Conservation (phyloP, 2,888 invertebrate genomes). For the Caenorhabditis sp. region DNA sequence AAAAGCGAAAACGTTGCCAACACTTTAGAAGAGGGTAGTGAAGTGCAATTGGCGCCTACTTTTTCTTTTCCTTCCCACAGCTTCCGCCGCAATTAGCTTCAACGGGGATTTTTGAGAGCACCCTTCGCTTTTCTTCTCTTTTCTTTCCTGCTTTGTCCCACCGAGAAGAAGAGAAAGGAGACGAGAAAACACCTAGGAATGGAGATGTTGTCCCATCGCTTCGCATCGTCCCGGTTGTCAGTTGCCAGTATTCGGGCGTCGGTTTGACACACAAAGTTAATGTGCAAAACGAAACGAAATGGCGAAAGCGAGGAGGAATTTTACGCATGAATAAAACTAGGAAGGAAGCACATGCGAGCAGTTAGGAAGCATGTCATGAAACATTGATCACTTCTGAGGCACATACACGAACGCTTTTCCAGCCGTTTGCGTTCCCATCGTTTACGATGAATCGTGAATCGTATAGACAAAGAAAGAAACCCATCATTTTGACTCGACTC, state of each 20-base stretch:
- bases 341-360: conserved; percentile 11
- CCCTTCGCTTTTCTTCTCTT: not conserved
- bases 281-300: no score
- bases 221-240: conserved; percentile 19
- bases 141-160: not conserved
- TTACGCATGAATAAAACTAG: conserved; percentile 43
- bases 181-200: conserved; percentile 8
- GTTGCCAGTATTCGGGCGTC: not conserved
- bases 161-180: conserved; percentile 4
- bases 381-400: conserved; percentile 40
- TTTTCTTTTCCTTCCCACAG: conserved; percentile 35
- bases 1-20: conserved; percentile 20
- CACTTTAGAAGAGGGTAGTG: conserved; percentile 40
- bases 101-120: conserved; percentile 42
- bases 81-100: conserved; percentile 50
- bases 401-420: not conserved
- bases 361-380: conserved; percentile 18
- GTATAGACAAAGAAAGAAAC: conserved; percentile 34
- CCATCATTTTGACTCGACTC: conserved; percentile 50
- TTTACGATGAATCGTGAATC: conserved; percentile 55
- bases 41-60: conserved; percentile 53
- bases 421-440: conserved; percentile 15
- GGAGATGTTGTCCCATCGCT: not conserved
- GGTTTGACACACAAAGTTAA: conserved; percentile 45
- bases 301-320: conserved; percentile 25